Evolutionary conservation across 1,140 invertebrate genomes (phyloP).

Genomic region (Leptopilina clavipes): DNA sequence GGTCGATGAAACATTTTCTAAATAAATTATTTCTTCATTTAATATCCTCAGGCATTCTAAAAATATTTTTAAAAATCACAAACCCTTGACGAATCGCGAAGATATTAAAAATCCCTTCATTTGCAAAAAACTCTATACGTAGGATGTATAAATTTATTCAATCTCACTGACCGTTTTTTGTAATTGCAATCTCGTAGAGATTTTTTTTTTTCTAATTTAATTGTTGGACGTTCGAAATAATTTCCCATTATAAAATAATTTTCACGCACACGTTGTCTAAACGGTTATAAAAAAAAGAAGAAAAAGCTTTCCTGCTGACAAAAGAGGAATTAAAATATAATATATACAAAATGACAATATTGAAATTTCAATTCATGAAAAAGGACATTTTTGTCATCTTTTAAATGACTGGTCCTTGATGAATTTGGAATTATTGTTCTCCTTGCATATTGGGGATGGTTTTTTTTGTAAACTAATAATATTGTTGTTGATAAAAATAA

Average conservation of each 20-base stretch:
- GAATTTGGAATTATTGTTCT: too few species aligned
- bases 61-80: too few species aligned
- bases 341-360: neutral
- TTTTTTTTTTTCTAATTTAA: constrained; percentile 34
- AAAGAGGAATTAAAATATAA: neutral
- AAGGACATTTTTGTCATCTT: too few species aligned
- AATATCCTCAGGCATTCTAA: too few species aligned
- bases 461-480: too few species aligned
- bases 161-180: constrained; percentile 36
- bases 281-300: neutral
- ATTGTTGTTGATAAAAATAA: too few species aligned
- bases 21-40: too few species aligned
- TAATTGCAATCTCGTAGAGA: constrained; percentile 22
- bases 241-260: constrained; percentile 6
- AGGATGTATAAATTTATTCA: constrained; percentile 45
- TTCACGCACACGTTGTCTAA: neutral
- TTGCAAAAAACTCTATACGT: constrained; percentile 54
- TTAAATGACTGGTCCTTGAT: too few species aligned
- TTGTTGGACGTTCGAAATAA: constrained; percentile 22
- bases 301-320: neutral
- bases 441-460: too few species aligned
- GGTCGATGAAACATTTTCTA: too few species aligned
- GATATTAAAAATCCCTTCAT: neutral
- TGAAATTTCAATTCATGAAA: too few species aligned
- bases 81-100: constrained; percentile 8